phyloP scores from a whole-genome alignment of 2,888 invertebrate genomes.

The Euplagia quadripunctaria region DNA sequence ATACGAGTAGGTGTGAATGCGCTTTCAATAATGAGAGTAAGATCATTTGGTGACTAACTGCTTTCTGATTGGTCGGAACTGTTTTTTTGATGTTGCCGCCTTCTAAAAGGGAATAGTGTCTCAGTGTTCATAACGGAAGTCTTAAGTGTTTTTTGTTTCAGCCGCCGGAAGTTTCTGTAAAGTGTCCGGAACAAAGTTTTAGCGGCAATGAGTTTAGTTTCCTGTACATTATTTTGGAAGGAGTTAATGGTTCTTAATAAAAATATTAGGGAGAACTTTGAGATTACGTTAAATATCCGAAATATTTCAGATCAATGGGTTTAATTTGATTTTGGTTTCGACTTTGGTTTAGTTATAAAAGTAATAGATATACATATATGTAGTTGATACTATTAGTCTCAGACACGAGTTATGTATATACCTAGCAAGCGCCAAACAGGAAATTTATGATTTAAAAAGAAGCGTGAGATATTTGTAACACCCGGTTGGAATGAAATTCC shows the following conservation, averaged over 20 bases:
- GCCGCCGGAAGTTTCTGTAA: constrained; percentile 37
- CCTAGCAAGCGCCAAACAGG: too few relatives aligned
- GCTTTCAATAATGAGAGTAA: constrained; percentile 50
- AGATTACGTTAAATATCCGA: not conserved
- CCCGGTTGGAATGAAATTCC: too few relatives aligned
- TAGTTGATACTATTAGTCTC: too few relatives aligned
- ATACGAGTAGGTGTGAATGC: constrained; percentile 48
- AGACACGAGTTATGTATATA: too few relatives aligned
- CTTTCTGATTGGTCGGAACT: constrained; percentile 54
- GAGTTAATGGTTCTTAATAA: constrained; percentile 23
- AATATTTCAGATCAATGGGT: not conserved
- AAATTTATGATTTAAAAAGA: too few relatives aligned
- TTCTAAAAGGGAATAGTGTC: constrained; percentile 28
- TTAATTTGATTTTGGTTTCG: not conserved
- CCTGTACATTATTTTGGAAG: constrained; percentile 37
- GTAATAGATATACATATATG: too few relatives aligned
- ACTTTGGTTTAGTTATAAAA: too few relatives aligned
- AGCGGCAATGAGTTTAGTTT: constrained; percentile 31
- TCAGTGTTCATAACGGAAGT: constrained; percentile 44
- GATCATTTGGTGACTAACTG: constrained; percentile 45
- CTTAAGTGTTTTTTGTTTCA: constrained; percentile 47
- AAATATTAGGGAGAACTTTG: not conserved
- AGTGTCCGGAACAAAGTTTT: constrained; percentile 40
- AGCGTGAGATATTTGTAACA: too few relatives aligned
- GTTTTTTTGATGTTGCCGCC: constrained; percentile 57